phyloP scores from a whole-genome alignment of 2,888 invertebrate species.

The Ariolimax columbianus region DNA sequence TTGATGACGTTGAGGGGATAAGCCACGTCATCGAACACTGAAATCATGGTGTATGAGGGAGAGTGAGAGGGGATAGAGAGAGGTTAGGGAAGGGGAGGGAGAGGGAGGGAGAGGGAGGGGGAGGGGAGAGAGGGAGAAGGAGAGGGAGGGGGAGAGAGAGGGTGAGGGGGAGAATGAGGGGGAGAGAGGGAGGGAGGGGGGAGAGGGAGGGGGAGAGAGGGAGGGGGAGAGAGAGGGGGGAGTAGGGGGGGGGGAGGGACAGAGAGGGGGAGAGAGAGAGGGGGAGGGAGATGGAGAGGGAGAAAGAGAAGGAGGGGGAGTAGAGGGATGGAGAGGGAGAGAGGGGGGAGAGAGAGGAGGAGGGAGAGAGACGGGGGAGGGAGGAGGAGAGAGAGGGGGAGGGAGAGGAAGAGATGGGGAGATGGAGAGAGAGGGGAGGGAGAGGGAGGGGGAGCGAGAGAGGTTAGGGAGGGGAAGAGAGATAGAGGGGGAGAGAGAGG shows the following conservation, averaged over 20 bases:
- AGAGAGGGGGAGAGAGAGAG: background rate
- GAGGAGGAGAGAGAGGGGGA: background rate
- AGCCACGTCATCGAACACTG: too few species aligned
- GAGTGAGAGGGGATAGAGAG: background rate
- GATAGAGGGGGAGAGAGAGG: background rate
- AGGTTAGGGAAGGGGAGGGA: background rate
- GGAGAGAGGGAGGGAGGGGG: background rate
- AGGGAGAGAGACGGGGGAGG: background rate
- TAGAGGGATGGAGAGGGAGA: background rate
- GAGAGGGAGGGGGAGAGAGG: background rate
- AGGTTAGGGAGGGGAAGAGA: background rate
- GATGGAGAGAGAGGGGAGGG: background rate
- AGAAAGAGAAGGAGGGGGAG: background rate
- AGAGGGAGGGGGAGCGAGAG: background rate
- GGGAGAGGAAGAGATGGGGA: background rate
- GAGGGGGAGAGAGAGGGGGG: background rate
- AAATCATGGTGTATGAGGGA: too few species aligned
- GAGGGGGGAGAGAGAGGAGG: background rate
- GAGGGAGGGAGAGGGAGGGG: background rate
- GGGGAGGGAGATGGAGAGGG: background rate
- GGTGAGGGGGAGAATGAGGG: background rate
- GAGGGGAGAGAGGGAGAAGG: background rate
- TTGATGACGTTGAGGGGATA: too few species aligned
- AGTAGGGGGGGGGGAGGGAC: background rate
- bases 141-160: background rate